Evolutionary conservation across 2,797 vertebrate genomes (phyloP), one percentile per base, ranked within the genome.

Genomic region (Gobionotothen gibberifrons): DNA sequence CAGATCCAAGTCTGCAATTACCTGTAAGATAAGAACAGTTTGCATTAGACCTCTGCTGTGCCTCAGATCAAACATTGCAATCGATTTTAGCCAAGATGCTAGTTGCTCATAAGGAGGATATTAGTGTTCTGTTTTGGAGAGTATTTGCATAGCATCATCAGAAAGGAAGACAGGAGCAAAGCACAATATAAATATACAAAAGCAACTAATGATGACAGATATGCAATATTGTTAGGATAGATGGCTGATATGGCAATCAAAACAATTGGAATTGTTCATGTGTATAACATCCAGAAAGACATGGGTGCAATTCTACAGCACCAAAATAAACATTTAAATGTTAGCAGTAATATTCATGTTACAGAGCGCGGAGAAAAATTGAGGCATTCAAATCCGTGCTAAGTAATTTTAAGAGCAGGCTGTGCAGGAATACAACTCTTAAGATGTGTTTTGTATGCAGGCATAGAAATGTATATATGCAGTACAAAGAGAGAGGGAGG

Each of bases 21-120:
- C 92, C 94, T 95, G 90, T 78, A 89, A 92, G 87, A 93, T 86
- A 94, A 92, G 85, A 87, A 92, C 85, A 89, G 85, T 90, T 93
- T 92, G 85, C 72, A 86, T 93, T 86, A 94, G 84, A 81, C 62
- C 78, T 82, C 56, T 54, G 40, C 61, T 78, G 90, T 76, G 56
- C 53, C 7, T 46, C 19, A 22, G 46, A 87, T 91, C 66, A 61
- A 84, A 83, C 69, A 8, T 40, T 56, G 54, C 53, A 69, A 12
- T 72, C n/a, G 55, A 17, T 79, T 74, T 81, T 14, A 89, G 74
- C n/a, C 16, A 21, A 47, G 75, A 70, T 85, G 59, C 40, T 4
- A 69, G 48, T 78, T 58, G 11, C 51, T 80, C 69, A 69, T 55
- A 57, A 65, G 61, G 15, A 21, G 39, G 16, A 47, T 73, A 69